Evolutionary conservation across 1,140 invertebrate species (phyloP).

Genomic region (Lasaia peninsularis): DNA sequence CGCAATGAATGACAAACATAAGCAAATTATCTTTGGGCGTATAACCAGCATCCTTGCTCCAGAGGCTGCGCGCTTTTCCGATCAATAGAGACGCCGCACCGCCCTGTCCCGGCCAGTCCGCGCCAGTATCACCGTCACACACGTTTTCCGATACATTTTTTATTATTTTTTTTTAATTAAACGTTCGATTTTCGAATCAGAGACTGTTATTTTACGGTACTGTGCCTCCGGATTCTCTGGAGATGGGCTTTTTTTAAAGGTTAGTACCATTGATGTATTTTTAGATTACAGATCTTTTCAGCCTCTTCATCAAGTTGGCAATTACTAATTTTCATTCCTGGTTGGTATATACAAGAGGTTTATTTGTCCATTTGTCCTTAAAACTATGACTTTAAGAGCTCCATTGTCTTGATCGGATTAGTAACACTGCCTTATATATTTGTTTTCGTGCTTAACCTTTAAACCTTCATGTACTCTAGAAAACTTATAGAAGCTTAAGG

Average conservation of each 20-base stretch:
- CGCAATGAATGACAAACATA: neutral
- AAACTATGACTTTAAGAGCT: no score
- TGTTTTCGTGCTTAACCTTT: no score
- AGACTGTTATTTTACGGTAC: constrained; percentile 29
- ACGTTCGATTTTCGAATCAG: constrained; percentile 34
- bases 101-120: constrained; percentile 48
- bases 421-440: no score
- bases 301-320: no score
- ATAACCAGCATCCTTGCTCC: constrained; percentile 9
- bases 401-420: no score
- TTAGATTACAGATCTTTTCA: no score
- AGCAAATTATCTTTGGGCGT: neutral
- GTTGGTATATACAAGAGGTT: no score
- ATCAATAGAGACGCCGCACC: constrained; percentile 43
- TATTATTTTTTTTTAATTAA: constrained; percentile 35
- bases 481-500: no score
- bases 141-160: constrained; percentile 37
- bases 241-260: constrained; percentile 55
- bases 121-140: constrained; percentile 32
- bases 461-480: no score
- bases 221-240: constrained; percentile 44
- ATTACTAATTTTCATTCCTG: no score
- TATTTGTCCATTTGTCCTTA: no score
- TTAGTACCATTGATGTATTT: constrained; percentile 23
- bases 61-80: constrained; percentile 47